Percentiles rank a stretch among this genome's conserved stretches.
phyloP scores from a whole-genome alignment of 2,888 invertebrate species.

The Drosophila aldrichi region DNA sequence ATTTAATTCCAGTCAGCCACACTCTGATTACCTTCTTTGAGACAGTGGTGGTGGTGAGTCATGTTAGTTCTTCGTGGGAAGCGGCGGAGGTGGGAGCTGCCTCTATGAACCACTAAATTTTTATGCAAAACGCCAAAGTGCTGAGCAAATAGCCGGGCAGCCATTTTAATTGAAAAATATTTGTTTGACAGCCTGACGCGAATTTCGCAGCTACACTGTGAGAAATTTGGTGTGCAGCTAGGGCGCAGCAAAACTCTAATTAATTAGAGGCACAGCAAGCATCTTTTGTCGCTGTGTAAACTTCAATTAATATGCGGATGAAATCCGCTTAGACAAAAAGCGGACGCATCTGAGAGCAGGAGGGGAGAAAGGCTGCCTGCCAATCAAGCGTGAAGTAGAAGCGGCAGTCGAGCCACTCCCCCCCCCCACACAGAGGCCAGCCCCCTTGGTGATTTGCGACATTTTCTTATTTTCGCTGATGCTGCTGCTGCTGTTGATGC shows the following conservation, averaged over 20 bases:
- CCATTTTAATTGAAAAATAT: constrained; percentile 78
- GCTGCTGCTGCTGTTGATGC: constrained; percentile 32
- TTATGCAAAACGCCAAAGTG: constrained; percentile 72
- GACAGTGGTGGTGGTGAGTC: constrained; percentile 3
- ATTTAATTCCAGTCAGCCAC: constrained; percentile 29
- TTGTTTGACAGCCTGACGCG: constrained; percentile 71
- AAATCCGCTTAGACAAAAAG: constrained; percentile 74
- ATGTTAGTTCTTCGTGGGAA: constrained; percentile 16
- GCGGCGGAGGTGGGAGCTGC: neutral
- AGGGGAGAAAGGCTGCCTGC: constrained; percentile 57
- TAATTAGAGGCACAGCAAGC: constrained; percentile 47
- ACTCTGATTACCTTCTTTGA: constrained; percentile 36
- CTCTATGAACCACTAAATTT: constrained; percentile 60
- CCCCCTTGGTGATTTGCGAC: constrained; percentile 69
- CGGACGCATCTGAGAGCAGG: constrained; percentile 28
- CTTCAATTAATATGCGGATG: constrained; percentile 78
- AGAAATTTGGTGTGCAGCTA: constrained; percentile 18
- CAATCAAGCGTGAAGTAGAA: constrained; percentile 56
- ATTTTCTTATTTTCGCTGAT: constrained; percentile 76
- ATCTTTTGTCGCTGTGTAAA: constrained; percentile 68
- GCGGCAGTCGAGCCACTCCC: neutral
- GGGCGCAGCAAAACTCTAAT: constrained; percentile 26
- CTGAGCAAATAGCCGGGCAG: constrained; percentile 68
- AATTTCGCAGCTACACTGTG: constrained; percentile 34
- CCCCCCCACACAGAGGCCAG: neutral